phyloP scores from a whole-genome alignment of 2,797 vertebrate species.

The Lacerta bilineata region DNA sequence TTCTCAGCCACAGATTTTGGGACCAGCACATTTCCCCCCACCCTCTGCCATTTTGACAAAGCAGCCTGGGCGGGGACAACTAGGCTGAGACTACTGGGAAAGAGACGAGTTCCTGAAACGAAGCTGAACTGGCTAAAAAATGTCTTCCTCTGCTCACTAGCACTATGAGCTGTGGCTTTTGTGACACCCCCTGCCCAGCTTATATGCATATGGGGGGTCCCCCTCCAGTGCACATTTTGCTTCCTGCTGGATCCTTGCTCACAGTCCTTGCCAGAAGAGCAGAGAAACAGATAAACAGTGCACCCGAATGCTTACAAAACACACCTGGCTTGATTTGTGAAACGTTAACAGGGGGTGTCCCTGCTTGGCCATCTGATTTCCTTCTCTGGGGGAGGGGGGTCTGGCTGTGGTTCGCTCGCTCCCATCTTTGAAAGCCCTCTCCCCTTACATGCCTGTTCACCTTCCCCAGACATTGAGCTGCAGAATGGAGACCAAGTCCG shows the following conservation, averaged over 20 bases:
- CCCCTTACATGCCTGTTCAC: neutral
- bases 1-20: neutral
- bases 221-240: neutral
- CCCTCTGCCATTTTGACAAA: neutral
- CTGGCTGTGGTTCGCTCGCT: too few species aligned
- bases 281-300: neutral
- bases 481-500: neutral
- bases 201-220: neutral
- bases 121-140: neutral
- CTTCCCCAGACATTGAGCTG: neutral
- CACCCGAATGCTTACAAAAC: neutral
- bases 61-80: too few species aligned
- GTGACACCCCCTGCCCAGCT: neutral
- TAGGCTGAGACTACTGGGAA: neutral
- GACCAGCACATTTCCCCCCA: too few species aligned
- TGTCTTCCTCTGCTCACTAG: neutral
- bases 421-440: neutral
- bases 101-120: neutral
- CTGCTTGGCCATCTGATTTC: neutral
- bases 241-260: neutral
- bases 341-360: too few species aligned
- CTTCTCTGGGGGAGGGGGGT: too few species aligned
- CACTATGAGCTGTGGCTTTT: neutral
- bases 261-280: neutral
- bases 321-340: neutral